Evolutionary conservation across 2,113 vertebrate species (phyloP).

Genomic region (Melanocharis versteri): DNA sequence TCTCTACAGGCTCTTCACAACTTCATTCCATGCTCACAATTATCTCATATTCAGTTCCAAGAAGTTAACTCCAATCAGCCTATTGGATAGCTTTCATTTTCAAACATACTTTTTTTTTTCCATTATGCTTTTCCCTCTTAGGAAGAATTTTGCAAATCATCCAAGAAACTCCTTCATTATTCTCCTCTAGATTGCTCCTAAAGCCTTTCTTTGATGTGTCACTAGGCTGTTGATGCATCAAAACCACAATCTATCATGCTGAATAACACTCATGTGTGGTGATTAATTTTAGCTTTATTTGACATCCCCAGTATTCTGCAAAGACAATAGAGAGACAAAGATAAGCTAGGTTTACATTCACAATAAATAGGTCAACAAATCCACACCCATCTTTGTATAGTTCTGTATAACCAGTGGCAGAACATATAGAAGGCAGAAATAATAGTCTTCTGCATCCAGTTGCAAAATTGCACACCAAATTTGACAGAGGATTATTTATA

Average conservation of each 20-base stretch:
- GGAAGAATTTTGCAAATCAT: neutral
- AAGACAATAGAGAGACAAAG: neutral
- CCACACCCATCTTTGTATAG: neutral
- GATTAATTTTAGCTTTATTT: constrained; percentile 1
- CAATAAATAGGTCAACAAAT: neutral
- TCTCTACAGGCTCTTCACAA: neutral
- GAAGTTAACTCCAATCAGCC: neutral
- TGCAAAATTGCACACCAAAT: neutral
- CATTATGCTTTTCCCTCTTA: neutral
- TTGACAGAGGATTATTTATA: neutral
- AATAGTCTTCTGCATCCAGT: neutral
- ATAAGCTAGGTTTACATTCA: neutral
- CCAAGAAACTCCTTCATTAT: constrained; percentile 9
- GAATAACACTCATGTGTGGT: neutral
- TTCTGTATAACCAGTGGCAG: neutral
- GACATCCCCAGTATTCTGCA: neutral
- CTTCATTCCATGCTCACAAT: neutral
- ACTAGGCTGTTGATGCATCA: neutral
- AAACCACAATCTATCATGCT: neutral
- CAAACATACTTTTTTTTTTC: neutral
- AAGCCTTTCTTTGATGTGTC: neutral
- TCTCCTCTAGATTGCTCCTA: neutral
- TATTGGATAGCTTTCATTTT: neutral
- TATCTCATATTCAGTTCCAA: neutral
- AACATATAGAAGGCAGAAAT: neutral